Base-by-base conservation (phyloP, 2,797 vertebrate genomes). In the Phoeniculus purpureus region DNA sequence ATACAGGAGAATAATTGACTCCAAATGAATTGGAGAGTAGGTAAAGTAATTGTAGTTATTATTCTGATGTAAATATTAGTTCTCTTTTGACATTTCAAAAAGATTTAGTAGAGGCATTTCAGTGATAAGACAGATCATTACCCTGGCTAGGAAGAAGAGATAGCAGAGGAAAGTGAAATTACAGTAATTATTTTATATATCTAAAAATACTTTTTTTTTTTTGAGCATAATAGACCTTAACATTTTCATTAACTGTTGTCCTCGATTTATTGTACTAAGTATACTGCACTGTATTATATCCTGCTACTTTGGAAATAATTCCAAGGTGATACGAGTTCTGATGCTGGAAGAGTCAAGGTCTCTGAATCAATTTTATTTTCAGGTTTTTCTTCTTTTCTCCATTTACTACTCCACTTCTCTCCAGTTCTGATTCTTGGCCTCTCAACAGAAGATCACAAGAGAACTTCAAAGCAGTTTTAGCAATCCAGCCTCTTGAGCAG, bases 11-110 rank as follows among this genome's bases (percentile, higher is more conserved):
- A 94, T 95, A 97, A 97, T 96, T 91, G 96, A 96, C 92, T 97
- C 91, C 73, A 97, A 96, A 95, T 96, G 96, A 97, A 96, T 96
- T 96, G 91, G 94, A 90, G 96, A 97, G 91, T 84, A 90, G 85
- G 89, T 81, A 89, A 43, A 94, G 96, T 97, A 96, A 95, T 95
- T 80, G 92, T 94, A 89, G 97, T 98, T 98, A 98, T 98, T 97
- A 97, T 98, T 98, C 97, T 97, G 97, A 98, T 98, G 96, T 96
- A 94, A 98, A 98, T 97, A 97, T 97, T 97, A 94, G 96, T 97
- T 97, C 93, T 97, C 89, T 85, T 95, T 84, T 95, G 96, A 96
- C 96, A 86, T 94, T 96, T 94, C 93, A 85, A 87, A 37, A 96
- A 97, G 96, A 97, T 89, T 93, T 89, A 95, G 95, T 73, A 32